Base-by-base conservation (phyloP, 1,140 invertebrate species). In the Brachionus plicatilis region DNA sequence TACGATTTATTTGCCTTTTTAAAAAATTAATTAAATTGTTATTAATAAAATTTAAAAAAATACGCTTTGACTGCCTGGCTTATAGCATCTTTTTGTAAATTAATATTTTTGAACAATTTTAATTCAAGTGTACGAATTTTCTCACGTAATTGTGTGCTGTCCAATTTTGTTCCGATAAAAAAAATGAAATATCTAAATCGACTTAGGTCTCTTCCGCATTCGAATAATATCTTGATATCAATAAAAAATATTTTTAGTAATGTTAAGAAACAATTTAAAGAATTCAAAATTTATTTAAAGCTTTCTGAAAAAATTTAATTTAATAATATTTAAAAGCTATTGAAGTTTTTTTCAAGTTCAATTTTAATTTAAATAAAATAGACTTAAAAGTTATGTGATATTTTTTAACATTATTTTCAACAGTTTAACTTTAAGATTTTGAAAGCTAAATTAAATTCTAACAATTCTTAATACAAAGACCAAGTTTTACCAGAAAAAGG, bases 31-130 rank as follows among this genome's bases (percentile, higher is more conserved):
- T 68, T n/a, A 68, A 33, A 68, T 1, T 4, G 3, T 17, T 66
- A 29, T 24, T 1, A 3, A 6, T 20, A 75, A 75, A 43, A 37
- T 17, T 24, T 47, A 17, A 43, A 45, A 20, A 75, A 37, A 45
- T 76, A 76, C 72, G 27, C 27, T 50, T 76, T 76, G 6, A 76
- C 3, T n/a, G 24, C 41, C 14, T 50, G 43, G 9, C 43, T 9
- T 27, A 76, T 76, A 9, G 43, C 41, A 27, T 76, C 72, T 50
- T 76, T 76, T 76, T 76, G 72, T 24, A 50, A 50, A 27, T 29
- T 2, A 50, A 47, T 27, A 76, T 76, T 76, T 76, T 76, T 50
- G 14, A 76, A 76, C 11, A 76, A 76, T 17, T 76, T 76, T 9
- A 27, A 17, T 14, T 76, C 43, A 50, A 50, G 8, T 50, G 3